Conservation (phyloP, 1,140 invertebrate genomes). For the Zaprionus kolodkinae region DNA sequence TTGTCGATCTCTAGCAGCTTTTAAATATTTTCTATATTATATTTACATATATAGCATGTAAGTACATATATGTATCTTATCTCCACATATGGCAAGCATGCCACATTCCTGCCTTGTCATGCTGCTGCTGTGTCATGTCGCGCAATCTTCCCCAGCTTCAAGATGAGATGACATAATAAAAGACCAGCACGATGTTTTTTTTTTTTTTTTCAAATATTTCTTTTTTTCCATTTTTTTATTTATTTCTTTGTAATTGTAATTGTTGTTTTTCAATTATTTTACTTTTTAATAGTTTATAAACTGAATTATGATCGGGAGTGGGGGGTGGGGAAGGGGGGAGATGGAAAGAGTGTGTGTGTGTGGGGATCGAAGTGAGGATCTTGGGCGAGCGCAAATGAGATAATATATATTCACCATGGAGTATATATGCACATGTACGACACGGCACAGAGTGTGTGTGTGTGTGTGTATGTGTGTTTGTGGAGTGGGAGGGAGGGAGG, state of each 20-base stretch:
- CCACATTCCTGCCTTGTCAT: background rate
- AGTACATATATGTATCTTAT: background rate
- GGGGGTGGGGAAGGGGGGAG: background rate
- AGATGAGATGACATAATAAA: background rate
- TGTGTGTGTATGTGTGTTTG: constrained; percentile 12
- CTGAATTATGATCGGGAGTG: constrained; percentile 18
- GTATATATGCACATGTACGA: constrained; percentile 38
- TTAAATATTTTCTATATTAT: background rate
- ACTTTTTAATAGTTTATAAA: constrained; percentile 43
- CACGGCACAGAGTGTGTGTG: background rate
- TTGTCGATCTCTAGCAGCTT: background rate
- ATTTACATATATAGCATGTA: background rate
- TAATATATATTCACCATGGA: constrained; percentile 33
- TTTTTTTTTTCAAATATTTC: constrained; percentile 22
- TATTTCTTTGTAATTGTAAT: constrained; percentile 39
- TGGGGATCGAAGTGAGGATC: background rate
- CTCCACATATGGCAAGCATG: background rate
- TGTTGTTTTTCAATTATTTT: constrained; percentile 31
- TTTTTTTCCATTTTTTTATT: constrained; percentile 27
- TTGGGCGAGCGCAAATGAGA: constrained; percentile 21
- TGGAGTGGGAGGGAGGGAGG: constrained; percentile 1
- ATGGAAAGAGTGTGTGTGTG: constrained; percentile 9
- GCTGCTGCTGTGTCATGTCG: constrained; percentile 1
- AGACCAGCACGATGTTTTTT: background rate
- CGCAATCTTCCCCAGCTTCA: background rate